Evolutionary conservation across 2,113 vertebrate species (phyloP), one percentile per base, ranked within the genome.

Genomic region (Tachysurus vachellii): DNA sequence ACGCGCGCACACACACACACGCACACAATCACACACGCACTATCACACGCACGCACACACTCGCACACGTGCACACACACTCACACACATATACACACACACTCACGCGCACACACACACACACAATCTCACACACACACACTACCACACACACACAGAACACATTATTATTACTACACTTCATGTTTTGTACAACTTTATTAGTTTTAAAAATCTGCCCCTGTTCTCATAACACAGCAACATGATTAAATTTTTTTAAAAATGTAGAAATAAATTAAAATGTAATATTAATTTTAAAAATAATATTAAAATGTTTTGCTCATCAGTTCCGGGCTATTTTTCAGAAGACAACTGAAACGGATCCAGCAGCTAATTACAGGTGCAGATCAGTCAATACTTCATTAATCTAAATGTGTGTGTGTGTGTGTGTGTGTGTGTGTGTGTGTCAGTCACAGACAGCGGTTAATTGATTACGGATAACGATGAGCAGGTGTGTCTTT

Each of bases 391-490:
- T 89, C 89, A 86, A 89, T 89, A 88, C 68, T 86, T 84, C 86
- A 84, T 89, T 87, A 80, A 90, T 84, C 47, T 36, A 50, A 83
- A 81, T 54, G 83, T 82, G 89, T 87, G 84, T 76, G 82, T 64
- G 83, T 87, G 86, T 62, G 83, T 85, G 81, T 42, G 84, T 82
- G 50, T 81, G 82, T 54, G 82, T 86, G 85, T 54, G 81, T 84
- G 82, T 56, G 82, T 85, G 90, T 88, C 82, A 61, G 86, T 89
- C 90, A 89, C 85, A 86, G 79, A 89, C 64, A 83, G 70, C 83
- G 57, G 75, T 86, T 91, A 91, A 92, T 92, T 89, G 92, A 91
- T 91, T 90, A 86, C n/a, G n/a, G 87, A 85, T 71, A 73, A 70
- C 73, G 36, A 91, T 85, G 79, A 89, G 91, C 92, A 91, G 91